Evolutionary conservation across 2,888 invertebrate species (phyloP).

Genomic region (Lordiphosa fenestrarum): DNA sequence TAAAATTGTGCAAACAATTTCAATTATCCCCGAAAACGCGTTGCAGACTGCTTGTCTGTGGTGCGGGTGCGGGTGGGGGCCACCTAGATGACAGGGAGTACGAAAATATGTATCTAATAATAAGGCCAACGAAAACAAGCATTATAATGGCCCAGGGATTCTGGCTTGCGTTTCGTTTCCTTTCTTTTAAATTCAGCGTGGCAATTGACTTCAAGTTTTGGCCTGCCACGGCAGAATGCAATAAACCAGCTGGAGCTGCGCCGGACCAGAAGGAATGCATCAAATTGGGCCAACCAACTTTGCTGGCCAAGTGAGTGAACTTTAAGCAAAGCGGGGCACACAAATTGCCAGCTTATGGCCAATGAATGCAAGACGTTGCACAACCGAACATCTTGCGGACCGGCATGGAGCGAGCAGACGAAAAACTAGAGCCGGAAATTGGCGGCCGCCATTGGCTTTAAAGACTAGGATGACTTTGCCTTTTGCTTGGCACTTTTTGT

Average conservation of each 20-base stretch:
- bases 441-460: slow-evolving; percentile 68
- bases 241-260: slow-evolving; percentile 43
- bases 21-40: slow-evolving; percentile 74
- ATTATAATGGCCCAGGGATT: slow-evolving; percentile 53
- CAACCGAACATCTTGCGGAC: slow-evolving; percentile 22
- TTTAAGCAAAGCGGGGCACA: slow-evolving; percentile 48
- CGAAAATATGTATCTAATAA: slow-evolving; percentile 60
- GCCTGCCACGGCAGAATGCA: slow-evolving; percentile 44
- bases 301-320: slow-evolving; percentile 43
- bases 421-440: slow-evolving; percentile 54
- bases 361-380: slow-evolving; percentile 70
- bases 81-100: slow-evolving; percentile 60
- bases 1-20: slow-evolving; percentile 77
- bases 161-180: slow-evolving; percentile 17
- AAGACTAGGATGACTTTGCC: slow-evolving; percentile 69
- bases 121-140: slow-evolving; percentile 58
- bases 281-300: slow-evolving; percentile 62
- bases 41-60: slow-evolving; percentile 49
- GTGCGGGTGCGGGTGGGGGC: background rate
- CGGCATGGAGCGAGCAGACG: slow-evolving; percentile 7
- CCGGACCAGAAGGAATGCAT: slow-evolving; percentile 37
- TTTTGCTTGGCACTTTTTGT: slow-evolving; percentile 56
- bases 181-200: slow-evolving; percentile 40
- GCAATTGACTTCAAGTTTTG: slow-evolving; percentile 57
- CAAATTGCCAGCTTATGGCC: slow-evolving; percentile 68